A percentile compares a stretch with the other conserved stretches of the same genome.
phyloP scores from a whole-genome alignment of 2,888 invertebrate species.

The Plebejus argus region DNA sequence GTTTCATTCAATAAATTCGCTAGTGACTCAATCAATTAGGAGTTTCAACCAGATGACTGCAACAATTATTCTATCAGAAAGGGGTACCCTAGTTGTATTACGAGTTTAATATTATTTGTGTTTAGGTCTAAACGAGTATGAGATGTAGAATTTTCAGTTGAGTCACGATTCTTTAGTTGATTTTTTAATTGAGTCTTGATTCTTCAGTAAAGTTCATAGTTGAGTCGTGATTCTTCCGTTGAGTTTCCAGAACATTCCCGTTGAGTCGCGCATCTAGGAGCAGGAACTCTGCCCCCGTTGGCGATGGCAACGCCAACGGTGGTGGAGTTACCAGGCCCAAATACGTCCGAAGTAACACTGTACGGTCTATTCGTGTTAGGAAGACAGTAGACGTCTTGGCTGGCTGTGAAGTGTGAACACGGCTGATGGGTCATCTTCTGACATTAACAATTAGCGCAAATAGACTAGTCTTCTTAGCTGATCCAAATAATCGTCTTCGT shows the following conservation, averaged over 20 bases:
- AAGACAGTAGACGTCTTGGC: not conserved
- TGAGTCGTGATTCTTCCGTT: not conserved
- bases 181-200: not conserved
- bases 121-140: no score
- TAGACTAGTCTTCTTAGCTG: no score
- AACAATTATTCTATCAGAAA: no score
- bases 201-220: not conserved
- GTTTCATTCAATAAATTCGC: no score
- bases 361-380: not conserved
- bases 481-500: no score
- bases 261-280: conserved; percentile 81
- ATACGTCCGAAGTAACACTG: conserved; percentile 52
- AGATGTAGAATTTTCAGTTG: no score
- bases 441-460: no score
- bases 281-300: conserved; percentile 90
- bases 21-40: no score
- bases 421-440: not conserved
- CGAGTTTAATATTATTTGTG: no score
- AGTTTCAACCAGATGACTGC: no score
- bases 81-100: no score
- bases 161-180: not conserved
- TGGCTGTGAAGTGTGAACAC: no score
- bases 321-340: conserved; percentile 91
- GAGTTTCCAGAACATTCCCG: conserved; percentile 38
- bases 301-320: conserved; percentile 87